Evolutionary conservation across 2,797 vertebrate species (phyloP).

Genomic region (Lagocephalus sceleratus): DNA sequence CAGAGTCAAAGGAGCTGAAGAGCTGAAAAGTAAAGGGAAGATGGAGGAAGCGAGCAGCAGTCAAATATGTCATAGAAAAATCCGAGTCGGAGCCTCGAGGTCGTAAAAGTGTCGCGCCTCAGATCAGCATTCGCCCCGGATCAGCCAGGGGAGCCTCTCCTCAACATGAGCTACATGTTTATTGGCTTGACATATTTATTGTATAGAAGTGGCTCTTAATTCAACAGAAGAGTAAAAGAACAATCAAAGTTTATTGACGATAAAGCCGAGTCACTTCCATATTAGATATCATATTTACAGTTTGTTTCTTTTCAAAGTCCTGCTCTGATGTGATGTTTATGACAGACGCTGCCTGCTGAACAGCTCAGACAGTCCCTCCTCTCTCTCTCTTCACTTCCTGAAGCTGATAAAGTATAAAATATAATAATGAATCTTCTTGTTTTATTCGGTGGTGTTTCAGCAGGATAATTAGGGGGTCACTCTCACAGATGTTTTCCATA

Average conservation of each 20-base stretch:
- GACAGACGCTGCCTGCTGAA: conserved; percentile 17
- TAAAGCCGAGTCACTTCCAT: no score
- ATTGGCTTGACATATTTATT: conserved; percentile 50
- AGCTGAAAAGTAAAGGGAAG: conserved; percentile 33
- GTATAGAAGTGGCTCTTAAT: conserved; percentile 4
- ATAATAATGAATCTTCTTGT: conserved; percentile 1
- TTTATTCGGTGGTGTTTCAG: conserved; percentile 25
- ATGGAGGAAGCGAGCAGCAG: conserved; percentile 35
- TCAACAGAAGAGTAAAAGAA: not conserved
- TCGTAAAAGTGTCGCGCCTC: conserved; percentile 34
- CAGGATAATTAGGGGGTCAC: conserved; percentile 34
- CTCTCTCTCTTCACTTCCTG: not conserved
- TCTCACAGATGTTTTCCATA: conserved; percentile 33
- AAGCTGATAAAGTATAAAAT: conserved; percentile 19
- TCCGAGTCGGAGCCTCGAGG: conserved; percentile 35
- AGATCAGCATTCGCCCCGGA: no score
- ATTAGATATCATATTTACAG: conserved; percentile 3
- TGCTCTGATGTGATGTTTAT: conserved; percentile 41
- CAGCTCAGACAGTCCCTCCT: conserved; percentile 7
- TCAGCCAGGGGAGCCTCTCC: not conserved
- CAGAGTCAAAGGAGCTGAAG: conserved; percentile 17
- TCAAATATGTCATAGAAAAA: conserved; percentile 58
- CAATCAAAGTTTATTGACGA: no score
- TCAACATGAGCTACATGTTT: conserved; percentile 57
- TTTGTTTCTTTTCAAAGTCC: conserved; percentile 38